Conservation (phyloP, 2,888 invertebrate species). For the Thera britannica region DNA sequence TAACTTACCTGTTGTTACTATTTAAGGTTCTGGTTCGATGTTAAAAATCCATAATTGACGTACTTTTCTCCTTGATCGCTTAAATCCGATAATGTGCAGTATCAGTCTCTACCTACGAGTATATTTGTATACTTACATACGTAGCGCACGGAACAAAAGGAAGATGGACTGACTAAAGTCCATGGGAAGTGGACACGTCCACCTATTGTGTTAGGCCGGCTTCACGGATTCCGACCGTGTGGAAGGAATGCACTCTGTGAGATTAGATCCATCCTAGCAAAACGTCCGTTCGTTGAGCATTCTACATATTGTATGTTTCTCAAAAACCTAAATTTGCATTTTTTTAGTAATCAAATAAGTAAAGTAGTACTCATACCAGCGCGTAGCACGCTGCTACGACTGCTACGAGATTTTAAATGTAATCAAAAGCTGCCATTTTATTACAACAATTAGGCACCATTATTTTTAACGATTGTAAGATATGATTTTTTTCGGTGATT, state of each 20-base stretch:
- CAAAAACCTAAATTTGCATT: too few relatives aligned
- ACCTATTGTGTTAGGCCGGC: constrained; percentile 18
- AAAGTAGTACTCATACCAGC: background rate
- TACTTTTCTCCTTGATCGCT: background rate
- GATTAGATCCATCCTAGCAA: background rate
- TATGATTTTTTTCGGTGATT: too few relatives aligned
- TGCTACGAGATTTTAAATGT: constrained; percentile 6
- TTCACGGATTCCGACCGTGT: constrained; percentile 2
- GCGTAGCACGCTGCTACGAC: constrained; percentile 7
- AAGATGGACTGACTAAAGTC: constrained; percentile 20
- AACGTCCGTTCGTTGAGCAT: background rate
- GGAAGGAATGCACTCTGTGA: constrained; percentile 8
- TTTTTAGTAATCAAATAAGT: too few relatives aligned
- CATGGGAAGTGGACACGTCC: constrained; percentile 24
- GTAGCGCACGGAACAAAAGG: constrained; percentile 20
- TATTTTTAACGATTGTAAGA: too few relatives aligned
- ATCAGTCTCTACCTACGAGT: background rate
- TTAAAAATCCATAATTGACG: too few relatives aligned
- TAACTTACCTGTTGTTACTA: too few relatives aligned
- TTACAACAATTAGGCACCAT: too few relatives aligned
- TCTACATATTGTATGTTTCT: too few relatives aligned
- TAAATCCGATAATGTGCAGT: background rate
- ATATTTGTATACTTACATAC: background rate
- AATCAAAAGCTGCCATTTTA: background rate
- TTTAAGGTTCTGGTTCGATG: too few relatives aligned